Evolutionary conservation across 1,140 invertebrate species (phyloP).

Genomic region (Drosophila nasuta): DNA sequence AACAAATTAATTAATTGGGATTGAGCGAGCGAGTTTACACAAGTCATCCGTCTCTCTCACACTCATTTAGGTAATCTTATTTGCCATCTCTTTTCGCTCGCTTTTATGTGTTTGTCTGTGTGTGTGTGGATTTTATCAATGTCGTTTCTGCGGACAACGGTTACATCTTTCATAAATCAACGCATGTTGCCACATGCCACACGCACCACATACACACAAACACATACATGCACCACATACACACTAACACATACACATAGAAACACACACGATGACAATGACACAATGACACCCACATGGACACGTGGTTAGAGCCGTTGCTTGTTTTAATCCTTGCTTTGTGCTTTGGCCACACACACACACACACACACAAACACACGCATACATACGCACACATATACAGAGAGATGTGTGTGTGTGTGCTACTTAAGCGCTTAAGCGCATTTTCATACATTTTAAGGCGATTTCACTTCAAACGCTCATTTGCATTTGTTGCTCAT

Average conservation of each 20-base stretch:
- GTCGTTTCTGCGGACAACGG: slow-evolving; percentile 15
- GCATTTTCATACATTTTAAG: slow-evolving; percentile 77
- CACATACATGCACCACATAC: neutral
- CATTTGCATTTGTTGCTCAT: slow-evolving; percentile 65
- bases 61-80: neutral
- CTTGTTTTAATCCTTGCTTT: slow-evolving; percentile 61
- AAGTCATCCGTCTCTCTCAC: neutral
- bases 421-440: slow-evolving; percentile 67
- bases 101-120: slow-evolving; percentile 10
- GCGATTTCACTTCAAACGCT: slow-evolving; percentile 64
- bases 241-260: slow-evolving; percentile 23
- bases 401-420: slow-evolving; percentile 9
- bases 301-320: slow-evolving; percentile 64
- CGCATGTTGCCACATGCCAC: slow-evolving; percentile 26
- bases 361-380: neutral
- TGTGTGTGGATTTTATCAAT: slow-evolving; percentile 21
- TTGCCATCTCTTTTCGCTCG: neutral
- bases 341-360: neutral
- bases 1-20: slow-evolving; percentile 5
- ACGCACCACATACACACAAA: slow-evolving; percentile 1
- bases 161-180: slow-evolving; percentile 52
- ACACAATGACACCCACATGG: slow-evolving; percentile 9
- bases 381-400: neutral
- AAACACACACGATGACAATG: slow-evolving; percentile 26
- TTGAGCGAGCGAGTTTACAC: neutral